These are phyloP conservation scores for Augiades crinisus DNA, from an alignment of 2,888 invertebrate genomes.

Conservation along the genomic window DNA sequence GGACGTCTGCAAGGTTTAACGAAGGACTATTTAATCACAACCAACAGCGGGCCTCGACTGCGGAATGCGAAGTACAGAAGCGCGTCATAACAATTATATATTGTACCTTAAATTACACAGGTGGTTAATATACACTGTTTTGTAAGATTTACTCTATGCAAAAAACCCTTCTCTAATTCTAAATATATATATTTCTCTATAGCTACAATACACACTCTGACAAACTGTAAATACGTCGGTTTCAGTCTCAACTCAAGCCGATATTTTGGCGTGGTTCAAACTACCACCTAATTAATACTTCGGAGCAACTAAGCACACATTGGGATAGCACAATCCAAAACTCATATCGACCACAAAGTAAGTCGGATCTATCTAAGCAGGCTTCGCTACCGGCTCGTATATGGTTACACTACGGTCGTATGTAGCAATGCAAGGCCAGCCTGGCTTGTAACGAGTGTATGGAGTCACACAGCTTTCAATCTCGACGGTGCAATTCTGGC, in stretches of 20 bases:
- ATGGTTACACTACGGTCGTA: slow-evolving; percentile 1
- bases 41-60: too few species aligned
- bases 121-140: too few species aligned
- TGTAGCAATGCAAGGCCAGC: slow-evolving; percentile 49
- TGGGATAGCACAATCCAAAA: background rate
- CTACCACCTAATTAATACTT: background rate
- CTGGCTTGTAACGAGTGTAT: slow-evolving; percentile 65
- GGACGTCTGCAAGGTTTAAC: too few species aligned
- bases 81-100: too few species aligned
- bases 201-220: too few species aligned
- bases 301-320: background rate
- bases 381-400: slow-evolving; percentile 32
- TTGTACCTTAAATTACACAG: too few species aligned
- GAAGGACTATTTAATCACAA: too few species aligned
- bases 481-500: slow-evolving; percentile 99
- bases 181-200: too few species aligned
- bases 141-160: too few species aligned
- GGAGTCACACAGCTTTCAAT: slow-evolving; percentile 97
- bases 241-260: background rate
- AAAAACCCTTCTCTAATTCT: too few species aligned
- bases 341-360: background rate
- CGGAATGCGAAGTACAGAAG: too few species aligned
- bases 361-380: slow-evolving; percentile 8
- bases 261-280: background rate
- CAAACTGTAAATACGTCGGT: too few species aligned